These are phyloP conservation scores for Myripristis murdjan DNA, from an alignment of 2,797 vertebrate genomes.

Conservation along the genomic window DNA sequence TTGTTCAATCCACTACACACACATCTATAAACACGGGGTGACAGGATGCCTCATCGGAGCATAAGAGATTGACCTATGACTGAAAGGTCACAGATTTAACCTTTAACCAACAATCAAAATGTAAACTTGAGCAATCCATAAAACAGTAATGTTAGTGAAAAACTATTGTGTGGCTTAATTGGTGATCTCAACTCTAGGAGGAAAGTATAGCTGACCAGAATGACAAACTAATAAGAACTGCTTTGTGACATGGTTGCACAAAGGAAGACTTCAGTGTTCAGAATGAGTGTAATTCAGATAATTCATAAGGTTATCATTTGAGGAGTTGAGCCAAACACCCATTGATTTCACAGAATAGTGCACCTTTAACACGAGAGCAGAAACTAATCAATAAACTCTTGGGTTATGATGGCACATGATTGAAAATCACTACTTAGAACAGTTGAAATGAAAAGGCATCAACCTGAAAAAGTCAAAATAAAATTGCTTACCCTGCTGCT, in stretches of 20 bases:
- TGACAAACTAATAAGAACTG: no score
- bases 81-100: neutral
- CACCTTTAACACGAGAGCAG: neutral
- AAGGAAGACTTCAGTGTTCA: no score
- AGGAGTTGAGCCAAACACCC: no score
- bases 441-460: neutral
- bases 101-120: no score
- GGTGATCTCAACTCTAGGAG: no score
- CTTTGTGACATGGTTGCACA: no score
- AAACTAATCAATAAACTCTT: neutral
- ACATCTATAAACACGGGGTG: neutral
- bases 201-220: no score
- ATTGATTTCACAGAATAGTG: neutral
- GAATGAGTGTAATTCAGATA: no score
- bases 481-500: neutral
- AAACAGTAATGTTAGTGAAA: no score
- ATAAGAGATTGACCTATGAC: neutral
- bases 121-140: no score
- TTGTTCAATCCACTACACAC: neutral
- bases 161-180: no score
- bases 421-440: neutral
- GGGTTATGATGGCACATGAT: neutral
- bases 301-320: no score
- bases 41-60: neutral
- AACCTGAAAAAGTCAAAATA: neutral